Percentiles rank a stretch among this genome's conserved stretches.
phyloP scores from a whole-genome alignment of 2,888 invertebrate species.

The Hirtodrosophila duncani region DNA sequence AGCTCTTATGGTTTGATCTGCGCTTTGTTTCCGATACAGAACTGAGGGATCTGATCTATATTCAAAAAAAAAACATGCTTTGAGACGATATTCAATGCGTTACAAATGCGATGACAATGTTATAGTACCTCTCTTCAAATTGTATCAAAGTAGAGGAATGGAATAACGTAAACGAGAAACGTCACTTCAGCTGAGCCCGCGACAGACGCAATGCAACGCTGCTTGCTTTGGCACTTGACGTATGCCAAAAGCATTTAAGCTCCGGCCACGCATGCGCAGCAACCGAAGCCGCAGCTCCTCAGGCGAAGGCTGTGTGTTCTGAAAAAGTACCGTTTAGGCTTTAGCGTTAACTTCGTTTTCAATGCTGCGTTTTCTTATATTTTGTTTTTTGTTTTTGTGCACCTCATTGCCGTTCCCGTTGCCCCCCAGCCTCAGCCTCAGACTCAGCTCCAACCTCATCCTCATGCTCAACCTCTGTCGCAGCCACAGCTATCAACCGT shows the following conservation, averaged over 20 bases:
- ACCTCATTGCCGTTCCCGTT: slow-evolving; percentile 17
- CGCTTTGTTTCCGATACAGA: too few relatives aligned
- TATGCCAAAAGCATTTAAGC: slow-evolving; percentile 63
- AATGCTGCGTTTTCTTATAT: slow-evolving; percentile 21
- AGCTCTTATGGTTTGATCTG: too few relatives aligned
- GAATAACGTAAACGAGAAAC: not conserved
- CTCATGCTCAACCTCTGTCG: not conserved
- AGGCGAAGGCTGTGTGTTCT: too few relatives aligned
- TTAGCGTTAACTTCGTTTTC: slow-evolving; percentile 19
- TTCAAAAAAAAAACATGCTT: too few relatives aligned
- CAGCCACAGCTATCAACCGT: slow-evolving; percentile 16
- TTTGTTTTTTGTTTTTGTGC: slow-evolving; percentile 1
- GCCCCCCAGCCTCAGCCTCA: not conserved
- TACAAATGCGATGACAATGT: too few relatives aligned
- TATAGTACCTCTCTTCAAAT: too few relatives aligned
- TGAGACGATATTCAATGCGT: too few relatives aligned
- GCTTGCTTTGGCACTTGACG: slow-evolving; percentile 56
- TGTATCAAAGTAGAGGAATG: too few relatives aligned
- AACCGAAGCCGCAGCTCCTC: too few relatives aligned
- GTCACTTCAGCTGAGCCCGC: slow-evolving; percentile 5
- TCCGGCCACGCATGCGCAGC: slow-evolving; percentile 55
- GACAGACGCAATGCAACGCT: slow-evolving; percentile 16
- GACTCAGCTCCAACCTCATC: not conserved
- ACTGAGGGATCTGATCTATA: too few relatives aligned
- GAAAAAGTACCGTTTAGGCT: slow-evolving; percentile 56